These are phyloP conservation scores for Macrotis lagotis DNA, from an alignment of 2,113 vertebrate genomes.

Conservation along the genomic window DNA sequence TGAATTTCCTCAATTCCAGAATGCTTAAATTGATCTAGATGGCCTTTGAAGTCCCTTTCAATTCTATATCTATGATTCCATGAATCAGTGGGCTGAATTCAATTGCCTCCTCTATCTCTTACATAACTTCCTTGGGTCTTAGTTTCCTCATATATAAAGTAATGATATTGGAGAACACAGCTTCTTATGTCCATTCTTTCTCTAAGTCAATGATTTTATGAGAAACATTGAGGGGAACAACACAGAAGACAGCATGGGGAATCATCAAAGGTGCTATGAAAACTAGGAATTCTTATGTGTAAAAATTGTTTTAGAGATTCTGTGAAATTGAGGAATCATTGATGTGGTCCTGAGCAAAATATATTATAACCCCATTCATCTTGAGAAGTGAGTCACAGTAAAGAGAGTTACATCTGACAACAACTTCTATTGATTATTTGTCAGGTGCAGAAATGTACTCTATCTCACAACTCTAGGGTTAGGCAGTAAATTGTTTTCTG, in stretches of 20 bases:
- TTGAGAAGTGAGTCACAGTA: background rate
- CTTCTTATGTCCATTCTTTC: background rate
- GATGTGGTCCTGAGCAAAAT: background rate
- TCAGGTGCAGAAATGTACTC: background rate
- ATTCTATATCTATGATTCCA: background rate
- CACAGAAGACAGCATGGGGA: background rate
- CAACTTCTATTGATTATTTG: background rate
- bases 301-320: background rate
- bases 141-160: background rate
- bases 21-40: background rate
- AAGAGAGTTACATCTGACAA: background rate
- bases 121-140: background rate
- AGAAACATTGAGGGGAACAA: background rate
- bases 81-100: background rate
- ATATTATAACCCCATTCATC: background rate
- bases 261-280: background rate
- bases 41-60: background rate
- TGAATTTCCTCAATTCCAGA: background rate
- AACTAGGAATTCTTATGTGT: background rate
- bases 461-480: background rate
- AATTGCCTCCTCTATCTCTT: background rate
- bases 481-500: background rate
- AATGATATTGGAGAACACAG: background rate
- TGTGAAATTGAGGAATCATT: background rate
- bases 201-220: background rate